phyloP scores from a whole-genome alignment of 2,113 vertebrate species.

The Dendropsophus ebraccatus region DNA sequence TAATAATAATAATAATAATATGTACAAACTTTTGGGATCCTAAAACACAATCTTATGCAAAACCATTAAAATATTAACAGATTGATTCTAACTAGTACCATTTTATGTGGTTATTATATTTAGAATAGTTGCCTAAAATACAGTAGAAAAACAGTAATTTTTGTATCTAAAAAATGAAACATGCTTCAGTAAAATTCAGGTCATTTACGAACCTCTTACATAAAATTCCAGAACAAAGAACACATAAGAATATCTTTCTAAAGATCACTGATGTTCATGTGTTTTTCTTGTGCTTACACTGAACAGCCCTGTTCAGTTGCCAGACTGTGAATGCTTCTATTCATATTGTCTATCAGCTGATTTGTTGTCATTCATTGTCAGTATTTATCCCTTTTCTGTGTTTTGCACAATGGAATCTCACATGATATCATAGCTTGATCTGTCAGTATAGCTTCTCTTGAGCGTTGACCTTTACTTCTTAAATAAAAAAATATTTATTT shows the following conservation, averaged over 20 bases:
- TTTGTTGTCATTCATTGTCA: conserved; percentile 24
- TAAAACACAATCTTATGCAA: too few species aligned
- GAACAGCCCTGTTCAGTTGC: conserved; percentile 3
- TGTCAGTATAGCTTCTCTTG: neutral
- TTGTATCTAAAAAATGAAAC: neutral
- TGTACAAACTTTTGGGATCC: too few species aligned
- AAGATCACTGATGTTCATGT: conserved; percentile 28
- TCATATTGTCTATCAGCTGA: conserved; percentile 43
- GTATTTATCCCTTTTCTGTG: too few species aligned
- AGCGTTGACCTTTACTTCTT: neutral
- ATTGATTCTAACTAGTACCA: too few species aligned
- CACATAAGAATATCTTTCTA: neutral
- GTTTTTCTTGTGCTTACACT: neutral
- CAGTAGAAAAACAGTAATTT: neutral
- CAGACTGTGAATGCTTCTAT: conserved; percentile 20
- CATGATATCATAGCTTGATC: conserved; percentile 19
- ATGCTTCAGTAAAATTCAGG: neutral
- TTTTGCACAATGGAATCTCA: conserved; percentile 19
- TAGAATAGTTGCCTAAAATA: neutral
- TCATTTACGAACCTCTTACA: conserved; percentile 1
- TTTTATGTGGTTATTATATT: too few species aligned
- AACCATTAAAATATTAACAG: neutral
- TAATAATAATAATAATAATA: too few species aligned
- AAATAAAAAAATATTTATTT: neutral
- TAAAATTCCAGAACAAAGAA: neutral